These are phyloP conservation scores for Chloroceryle amazona DNA, from an alignment of 2,797 vertebrate species.

Conservation along the genomic window DNA sequence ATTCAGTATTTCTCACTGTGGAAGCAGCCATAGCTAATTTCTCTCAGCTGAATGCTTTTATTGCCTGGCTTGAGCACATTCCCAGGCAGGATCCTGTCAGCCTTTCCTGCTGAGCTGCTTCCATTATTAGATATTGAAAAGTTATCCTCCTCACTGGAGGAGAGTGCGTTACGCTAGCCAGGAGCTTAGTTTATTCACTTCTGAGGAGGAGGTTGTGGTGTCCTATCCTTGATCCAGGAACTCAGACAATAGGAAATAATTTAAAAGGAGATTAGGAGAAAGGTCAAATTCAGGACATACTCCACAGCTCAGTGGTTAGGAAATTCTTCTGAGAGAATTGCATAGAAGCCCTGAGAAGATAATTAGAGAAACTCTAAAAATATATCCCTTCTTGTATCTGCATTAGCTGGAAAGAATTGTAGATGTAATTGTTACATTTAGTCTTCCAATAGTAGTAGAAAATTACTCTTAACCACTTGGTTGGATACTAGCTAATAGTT, in stretches of 20 bases:
- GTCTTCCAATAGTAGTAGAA: background rate
- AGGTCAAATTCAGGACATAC: conserved; percentile 29
- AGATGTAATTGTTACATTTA: background rate
- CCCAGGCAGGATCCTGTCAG: conserved; percentile 20
- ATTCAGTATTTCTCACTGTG: background rate
- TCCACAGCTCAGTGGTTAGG: background rate
- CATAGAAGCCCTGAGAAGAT: background rate
- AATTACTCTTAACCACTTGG: background rate
- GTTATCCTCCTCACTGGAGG: background rate
- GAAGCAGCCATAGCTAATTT: conserved; percentile 28
- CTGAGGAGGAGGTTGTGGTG: background rate
- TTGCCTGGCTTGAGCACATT: background rate
- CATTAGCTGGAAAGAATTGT: background rate
- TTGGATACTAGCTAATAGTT: background rate
- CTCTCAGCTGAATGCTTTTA: conserved; percentile 45
- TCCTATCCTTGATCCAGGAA: background rate
- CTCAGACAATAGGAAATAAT: conserved; percentile 2
- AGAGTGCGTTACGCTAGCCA: background rate
- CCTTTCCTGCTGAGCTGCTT: conserved; percentile 52
- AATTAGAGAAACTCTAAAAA: background rate
- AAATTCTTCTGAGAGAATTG: background rate
- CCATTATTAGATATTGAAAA: conserved; percentile 41
- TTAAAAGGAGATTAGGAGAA: conserved; percentile 3
- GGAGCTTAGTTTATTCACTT: background rate
- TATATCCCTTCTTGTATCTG: background rate